These are phyloP conservation scores for Pocillopora verrucosa DNA, from an alignment of 64 coral and sea anemone genomes.

Conservation along the genomic window DNA sequence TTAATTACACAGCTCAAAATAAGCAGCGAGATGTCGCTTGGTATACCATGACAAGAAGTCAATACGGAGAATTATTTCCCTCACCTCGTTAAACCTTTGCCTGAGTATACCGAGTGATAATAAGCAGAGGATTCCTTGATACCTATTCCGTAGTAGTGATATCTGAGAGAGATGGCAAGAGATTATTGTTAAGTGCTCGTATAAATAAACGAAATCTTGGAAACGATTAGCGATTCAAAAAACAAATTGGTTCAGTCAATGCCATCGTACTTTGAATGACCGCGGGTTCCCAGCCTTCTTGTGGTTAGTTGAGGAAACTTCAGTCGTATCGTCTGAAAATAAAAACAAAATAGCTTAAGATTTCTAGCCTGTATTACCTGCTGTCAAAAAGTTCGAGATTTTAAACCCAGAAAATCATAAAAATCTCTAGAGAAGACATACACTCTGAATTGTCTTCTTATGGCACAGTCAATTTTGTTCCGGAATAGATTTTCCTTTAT, in stretches of 20 bases:
- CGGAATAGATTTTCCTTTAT: no score
- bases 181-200: constrained; percentile 43
- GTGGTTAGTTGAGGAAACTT: constrained; percentile 99
- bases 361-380: background rate
- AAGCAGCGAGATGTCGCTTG: background rate
- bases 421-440: no score
- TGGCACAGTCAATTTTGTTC: no score
- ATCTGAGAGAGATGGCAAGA: constrained; percentile 71
- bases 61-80: constrained; percentile 5
- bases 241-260: background rate
- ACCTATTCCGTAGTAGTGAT: constrained; percentile 99
- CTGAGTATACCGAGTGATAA: constrained; percentile 97
- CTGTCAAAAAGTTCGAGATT: no score
- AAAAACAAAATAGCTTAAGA: background rate
- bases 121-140: constrained; percentile 98
- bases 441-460: no score
- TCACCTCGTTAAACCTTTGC: constrained; percentile 96
- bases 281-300: constrained; percentile 80
- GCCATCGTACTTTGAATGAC: constrained; percentile 89
- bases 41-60: background rate
- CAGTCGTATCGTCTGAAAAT: constrained; percentile 89
- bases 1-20: constrained; percentile 60
- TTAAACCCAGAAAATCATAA: no score
- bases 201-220: constrained; percentile 4
- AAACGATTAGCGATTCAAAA: constrained; percentile 3